phyloP scores from a whole-genome alignment of 1,140 invertebrate species.

The Bombus ignitus region DNA sequence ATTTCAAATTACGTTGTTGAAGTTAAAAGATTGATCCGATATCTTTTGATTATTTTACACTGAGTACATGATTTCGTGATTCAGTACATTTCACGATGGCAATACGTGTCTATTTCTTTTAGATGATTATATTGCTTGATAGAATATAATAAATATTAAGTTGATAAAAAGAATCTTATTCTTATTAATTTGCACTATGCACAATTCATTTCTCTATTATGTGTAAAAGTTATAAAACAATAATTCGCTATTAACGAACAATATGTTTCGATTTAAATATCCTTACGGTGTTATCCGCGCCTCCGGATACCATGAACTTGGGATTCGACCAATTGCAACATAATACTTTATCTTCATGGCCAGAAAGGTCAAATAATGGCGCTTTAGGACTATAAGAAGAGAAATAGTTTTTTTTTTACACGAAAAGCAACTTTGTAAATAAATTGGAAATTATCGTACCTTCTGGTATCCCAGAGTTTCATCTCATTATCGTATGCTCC shows the following conservation, averaged over 20 bases:
- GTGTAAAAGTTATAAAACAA: slow-evolving; percentile 3
- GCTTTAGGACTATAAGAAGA: slow-evolving; percentile 89
- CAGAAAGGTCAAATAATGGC: slow-evolving; percentile 95
- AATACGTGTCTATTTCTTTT: slow-evolving; percentile 23
- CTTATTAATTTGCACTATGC: slow-evolving; percentile 26
- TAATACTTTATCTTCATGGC: slow-evolving; percentile 97
- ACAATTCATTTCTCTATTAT: background rate
- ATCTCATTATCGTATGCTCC: slow-evolving; percentile 95
- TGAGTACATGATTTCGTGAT: background rate
- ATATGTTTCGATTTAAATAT: slow-evolving; percentile 89
- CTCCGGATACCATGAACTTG: slow-evolving; percentile 93
- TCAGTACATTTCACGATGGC: background rate
- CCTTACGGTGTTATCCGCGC: slow-evolving; percentile 96
- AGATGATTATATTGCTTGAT: slow-evolving; percentile 16
- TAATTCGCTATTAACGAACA: slow-evolving; percentile 50
- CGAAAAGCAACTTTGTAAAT: background rate
- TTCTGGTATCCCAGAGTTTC: slow-evolving; percentile 98
- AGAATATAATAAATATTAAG: slow-evolving; percentile 41
- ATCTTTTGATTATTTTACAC: slow-evolving; percentile 24
- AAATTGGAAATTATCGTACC: slow-evolving; percentile 80
- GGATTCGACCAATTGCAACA: slow-evolving; percentile 97
- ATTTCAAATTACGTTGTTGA: background rate
- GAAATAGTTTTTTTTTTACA: background rate
- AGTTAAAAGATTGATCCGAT: background rate
- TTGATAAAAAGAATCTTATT: slow-evolving; percentile 10